phyloP scores from a whole-genome alignment of 2,113 vertebrate species.

The Apeltes quadracus region DNA sequence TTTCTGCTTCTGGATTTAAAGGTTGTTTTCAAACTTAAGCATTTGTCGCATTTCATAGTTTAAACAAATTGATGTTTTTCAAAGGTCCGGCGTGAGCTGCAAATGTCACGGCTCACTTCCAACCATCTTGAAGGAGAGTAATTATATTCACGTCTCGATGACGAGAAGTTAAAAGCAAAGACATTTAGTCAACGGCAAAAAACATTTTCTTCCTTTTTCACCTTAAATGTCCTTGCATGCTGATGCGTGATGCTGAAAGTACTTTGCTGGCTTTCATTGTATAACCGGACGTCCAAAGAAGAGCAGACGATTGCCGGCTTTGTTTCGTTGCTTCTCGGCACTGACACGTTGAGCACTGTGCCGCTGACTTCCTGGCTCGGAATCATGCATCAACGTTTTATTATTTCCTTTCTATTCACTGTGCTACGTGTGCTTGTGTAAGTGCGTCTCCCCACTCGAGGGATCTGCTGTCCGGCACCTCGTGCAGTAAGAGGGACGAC shows the following conservation, averaged over 20 bases:
- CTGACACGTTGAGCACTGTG: not conserved
- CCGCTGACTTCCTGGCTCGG: not conserved
- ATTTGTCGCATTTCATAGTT: not conserved
- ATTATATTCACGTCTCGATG: not conserved
- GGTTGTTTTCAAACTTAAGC: not conserved
- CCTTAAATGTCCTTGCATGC: not conserved
- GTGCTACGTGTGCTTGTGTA: too few relatives aligned
- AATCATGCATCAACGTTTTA: conserved; percentile 23
- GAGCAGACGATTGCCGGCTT: not conserved
- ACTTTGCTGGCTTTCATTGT: not conserved
- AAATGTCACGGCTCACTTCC: not conserved
- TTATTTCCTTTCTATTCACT: too few relatives aligned
- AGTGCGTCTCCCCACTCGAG: too few relatives aligned
- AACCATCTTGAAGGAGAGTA: not conserved
- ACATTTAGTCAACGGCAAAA: not conserved
- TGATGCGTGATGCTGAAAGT: not conserved
- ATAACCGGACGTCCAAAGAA: not conserved
- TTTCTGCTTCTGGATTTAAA: not conserved
- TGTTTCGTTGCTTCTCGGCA: not conserved
- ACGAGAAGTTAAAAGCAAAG: not conserved
- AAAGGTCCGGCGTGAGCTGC: not conserved
- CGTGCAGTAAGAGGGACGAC: too few relatives aligned
- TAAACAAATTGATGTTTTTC: not conserved
- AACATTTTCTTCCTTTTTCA: not conserved
- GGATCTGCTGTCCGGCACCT: too few relatives aligned